These are phyloP conservation scores for Trogon surrucura DNA, from an alignment of 2,113 vertebrate genomes.

Conservation along the genomic window DNA sequence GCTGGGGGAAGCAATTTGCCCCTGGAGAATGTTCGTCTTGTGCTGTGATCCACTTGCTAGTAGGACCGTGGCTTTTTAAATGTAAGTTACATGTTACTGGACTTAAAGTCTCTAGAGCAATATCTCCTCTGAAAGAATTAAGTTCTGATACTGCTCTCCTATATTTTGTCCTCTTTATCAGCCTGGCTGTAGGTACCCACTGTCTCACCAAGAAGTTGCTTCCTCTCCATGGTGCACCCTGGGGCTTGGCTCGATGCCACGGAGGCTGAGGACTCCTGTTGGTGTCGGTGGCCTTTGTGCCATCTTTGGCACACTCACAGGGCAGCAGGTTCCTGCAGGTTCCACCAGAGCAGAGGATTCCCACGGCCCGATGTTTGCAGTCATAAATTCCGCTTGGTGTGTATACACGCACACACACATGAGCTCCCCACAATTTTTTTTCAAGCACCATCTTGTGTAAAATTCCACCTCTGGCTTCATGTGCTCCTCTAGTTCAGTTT, in stretches of 20 bases:
- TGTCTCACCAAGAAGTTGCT: background rate
- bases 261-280: rapidly evolving
- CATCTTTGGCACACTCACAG: background rate
- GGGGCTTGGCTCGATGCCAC: background rate
- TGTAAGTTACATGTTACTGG: background rate
- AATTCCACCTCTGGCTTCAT: background rate
- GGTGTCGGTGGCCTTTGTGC: background rate
- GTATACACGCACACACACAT: too few relatives aligned
- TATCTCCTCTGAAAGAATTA: background rate
- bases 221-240: rapidly evolving
- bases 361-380: background rate
- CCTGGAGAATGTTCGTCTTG: background rate
- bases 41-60: background rate
- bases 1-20: background rate
- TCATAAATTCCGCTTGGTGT: background rate
- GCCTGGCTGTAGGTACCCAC: background rate
- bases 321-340: too few relatives aligned
- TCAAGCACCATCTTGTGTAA: background rate
- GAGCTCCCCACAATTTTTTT: background rate
- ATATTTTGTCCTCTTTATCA: too few relatives aligned
- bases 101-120: background rate
- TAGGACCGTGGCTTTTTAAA: background rate
- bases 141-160: background rate
- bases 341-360: rapidly evolving
- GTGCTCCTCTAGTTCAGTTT: background rate